Base-by-base conservation (phyloP, 2,113 vertebrate species). In the Rhabdornis inornatus region DNA sequence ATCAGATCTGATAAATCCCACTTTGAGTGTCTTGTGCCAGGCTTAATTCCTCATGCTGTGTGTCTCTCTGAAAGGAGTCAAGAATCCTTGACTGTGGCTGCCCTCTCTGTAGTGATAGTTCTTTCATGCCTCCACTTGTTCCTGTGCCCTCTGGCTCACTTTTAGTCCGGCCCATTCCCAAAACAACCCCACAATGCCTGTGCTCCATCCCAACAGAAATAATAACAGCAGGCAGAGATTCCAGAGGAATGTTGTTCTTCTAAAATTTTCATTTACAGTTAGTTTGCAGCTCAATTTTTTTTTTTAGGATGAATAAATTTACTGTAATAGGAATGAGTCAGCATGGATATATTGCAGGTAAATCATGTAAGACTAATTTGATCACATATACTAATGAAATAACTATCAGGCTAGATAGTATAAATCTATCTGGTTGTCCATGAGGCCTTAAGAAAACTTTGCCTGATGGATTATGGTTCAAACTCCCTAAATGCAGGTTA, bases 371-470 rank as follows among this genome's bases (percentile, higher is more conserved):
- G 75, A 28, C 81, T 94, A 91, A 95, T 93, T 83, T 91, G 93
- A 91, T 94, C 91, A 68, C 89, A 91, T 95, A 74, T 80, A 64
- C 87, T 96, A 95, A 94, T 90, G 82, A 93, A 95, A 86, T 88
- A 94, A 90, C 91, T 94, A 70, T 93, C 74, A 63, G 68, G 72
- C 89, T 83, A 71, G 68, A 27, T 84, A 57, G 50, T 27, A 37
- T 74, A 88, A 90, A 94, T 92, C 89, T 80, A 59, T 61, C 92
- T 76, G 78, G 15, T 80, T 89, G 83, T 85, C 71, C 68, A 86
- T 55, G 80, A 84, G 68, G 42, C 66, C 75, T 88, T 78, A 74
- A 64, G 81, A 77, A 89, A 92, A 95, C 69, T 52, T 81, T 90
- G 69, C 2, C 1, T 88, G 84, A 84, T 92, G 84, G 55, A 91